Evolutionary conservation across 2,888 invertebrate species (phyloP).

Genomic region (Perdita meconis): DNA sequence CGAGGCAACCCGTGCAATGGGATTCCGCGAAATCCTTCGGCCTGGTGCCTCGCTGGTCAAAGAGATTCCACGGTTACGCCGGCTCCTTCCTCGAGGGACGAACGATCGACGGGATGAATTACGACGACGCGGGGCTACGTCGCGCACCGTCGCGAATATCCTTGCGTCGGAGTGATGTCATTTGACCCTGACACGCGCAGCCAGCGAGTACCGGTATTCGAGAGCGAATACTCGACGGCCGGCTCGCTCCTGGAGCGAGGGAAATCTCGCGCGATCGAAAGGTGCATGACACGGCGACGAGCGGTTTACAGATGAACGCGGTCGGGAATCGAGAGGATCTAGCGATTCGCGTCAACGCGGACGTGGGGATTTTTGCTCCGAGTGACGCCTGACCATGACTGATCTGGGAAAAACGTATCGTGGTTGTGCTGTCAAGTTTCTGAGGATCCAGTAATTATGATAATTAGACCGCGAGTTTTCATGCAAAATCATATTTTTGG

Average conservation of each 20-base stretch:
- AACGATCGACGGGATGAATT: conserved; percentile 67
- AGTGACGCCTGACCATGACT: too few relatives aligned
- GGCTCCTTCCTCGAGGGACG: conserved; percentile 31
- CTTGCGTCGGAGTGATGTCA: conserved; percentile 76
- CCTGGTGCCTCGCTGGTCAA: neutral
- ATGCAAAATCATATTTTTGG: too few relatives aligned
- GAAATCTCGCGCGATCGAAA: conserved; percentile 49
- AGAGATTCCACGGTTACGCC: conserved; percentile 12
- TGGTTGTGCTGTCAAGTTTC: too few relatives aligned
- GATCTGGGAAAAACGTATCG: too few relatives aligned
- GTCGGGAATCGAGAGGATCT: conserved; percentile 31
- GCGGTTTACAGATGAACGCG: conserved; percentile 23
- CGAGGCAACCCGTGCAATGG: neutral
- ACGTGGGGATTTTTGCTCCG: too few relatives aligned
- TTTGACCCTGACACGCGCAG: conserved; percentile 75
- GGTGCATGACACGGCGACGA: conserved; percentile 64
- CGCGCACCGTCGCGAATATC: conserved; percentile 60
- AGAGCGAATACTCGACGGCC: conserved; percentile 50
- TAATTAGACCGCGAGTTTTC: too few relatives aligned
- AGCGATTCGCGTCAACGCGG: conserved; percentile 27
- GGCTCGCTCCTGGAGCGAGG: conserved; percentile 40
- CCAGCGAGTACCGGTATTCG: conserved; percentile 67
- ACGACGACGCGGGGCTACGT: conserved; percentile 46
- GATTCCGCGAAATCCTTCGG: neutral
- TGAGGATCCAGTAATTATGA: too few relatives aligned